phyloP scores from a whole-genome alignment of 2,888 invertebrate genomes.

The Hydrotaea cyrtoneurina region DNA sequence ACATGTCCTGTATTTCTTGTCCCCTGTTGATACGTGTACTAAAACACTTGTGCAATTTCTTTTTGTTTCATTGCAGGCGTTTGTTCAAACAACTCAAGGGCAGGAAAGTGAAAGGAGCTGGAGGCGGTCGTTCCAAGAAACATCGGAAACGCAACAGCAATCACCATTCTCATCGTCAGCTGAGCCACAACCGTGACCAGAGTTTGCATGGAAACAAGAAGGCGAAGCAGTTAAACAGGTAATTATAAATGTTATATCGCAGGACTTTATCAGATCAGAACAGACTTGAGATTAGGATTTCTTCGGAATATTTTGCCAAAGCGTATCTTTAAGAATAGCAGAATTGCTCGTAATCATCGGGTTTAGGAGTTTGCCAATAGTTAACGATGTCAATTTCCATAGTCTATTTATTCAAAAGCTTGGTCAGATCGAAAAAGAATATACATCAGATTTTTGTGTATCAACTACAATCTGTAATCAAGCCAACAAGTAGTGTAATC shows the following conservation, averaged over 20 bases:
- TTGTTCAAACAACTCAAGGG: conserved; percentile 69
- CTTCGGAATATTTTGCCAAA: no score
- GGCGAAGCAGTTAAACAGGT: conserved; percentile 11
- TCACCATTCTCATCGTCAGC: conserved; percentile 31
- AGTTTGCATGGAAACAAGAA: background rate
- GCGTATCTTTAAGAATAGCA: no score
- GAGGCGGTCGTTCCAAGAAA: conserved; percentile 57
- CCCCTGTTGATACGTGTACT: background rate
- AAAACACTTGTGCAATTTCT: conserved; percentile 22
- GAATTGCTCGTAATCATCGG: no score
- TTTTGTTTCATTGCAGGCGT: conserved; percentile 65
- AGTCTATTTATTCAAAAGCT: no score
- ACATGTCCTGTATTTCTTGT: background rate
- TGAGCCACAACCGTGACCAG: background rate
- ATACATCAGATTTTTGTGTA: no score
- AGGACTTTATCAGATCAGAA: background rate
- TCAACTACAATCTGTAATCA: no score
- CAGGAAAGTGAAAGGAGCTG: conserved; percentile 55
- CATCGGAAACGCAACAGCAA: conserved; percentile 61
- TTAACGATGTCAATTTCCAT: no score
- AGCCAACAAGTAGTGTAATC: no score
- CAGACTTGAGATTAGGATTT: no score
- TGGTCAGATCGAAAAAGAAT: no score
- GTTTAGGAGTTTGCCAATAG: no score
- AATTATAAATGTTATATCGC: background rate